A percentile compares a stretch with the other conserved stretches of the same genome.
phyloP scores from a whole-genome alignment of 2,113 vertebrate species.

The Indri indri region DNA sequence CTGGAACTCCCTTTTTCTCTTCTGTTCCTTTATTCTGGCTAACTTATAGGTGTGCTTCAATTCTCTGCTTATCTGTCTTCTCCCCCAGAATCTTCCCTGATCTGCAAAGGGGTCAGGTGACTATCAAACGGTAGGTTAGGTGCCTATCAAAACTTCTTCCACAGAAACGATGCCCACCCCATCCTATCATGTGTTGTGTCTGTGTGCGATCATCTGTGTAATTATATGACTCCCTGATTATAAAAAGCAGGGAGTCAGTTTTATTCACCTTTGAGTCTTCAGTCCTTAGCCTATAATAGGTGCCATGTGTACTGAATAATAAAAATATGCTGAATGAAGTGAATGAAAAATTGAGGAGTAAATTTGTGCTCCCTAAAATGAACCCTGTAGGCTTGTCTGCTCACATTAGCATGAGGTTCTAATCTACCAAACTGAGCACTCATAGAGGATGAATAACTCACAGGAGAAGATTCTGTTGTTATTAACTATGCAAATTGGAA shows the following conservation, averaged over 20 bases:
- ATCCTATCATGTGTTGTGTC: background rate
- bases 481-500: conserved; percentile 10
- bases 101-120: background rate
- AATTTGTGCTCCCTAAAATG: background rate
- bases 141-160: background rate
- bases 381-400: background rate
- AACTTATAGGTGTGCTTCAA: background rate
- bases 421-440: background rate
- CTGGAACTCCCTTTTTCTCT: background rate
- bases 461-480: background rate
- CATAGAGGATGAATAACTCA: background rate
- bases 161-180: background rate
- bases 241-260: conserved; percentile 1
- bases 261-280: background rate
- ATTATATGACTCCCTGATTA: background rate
- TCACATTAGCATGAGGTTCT: background rate
- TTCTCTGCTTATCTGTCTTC: background rate
- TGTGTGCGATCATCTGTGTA: background rate
- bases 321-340: background rate
- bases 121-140: background rate
- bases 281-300: background rate
- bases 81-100: background rate
- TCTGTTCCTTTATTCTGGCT: background rate
- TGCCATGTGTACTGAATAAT: background rate
- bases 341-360: background rate